These are phyloP conservation scores for Cassiopea andromeda DNA, from an alignment of 30 jellyfish, hydroid and myxozoan species.

Conservation along the genomic window DNA sequence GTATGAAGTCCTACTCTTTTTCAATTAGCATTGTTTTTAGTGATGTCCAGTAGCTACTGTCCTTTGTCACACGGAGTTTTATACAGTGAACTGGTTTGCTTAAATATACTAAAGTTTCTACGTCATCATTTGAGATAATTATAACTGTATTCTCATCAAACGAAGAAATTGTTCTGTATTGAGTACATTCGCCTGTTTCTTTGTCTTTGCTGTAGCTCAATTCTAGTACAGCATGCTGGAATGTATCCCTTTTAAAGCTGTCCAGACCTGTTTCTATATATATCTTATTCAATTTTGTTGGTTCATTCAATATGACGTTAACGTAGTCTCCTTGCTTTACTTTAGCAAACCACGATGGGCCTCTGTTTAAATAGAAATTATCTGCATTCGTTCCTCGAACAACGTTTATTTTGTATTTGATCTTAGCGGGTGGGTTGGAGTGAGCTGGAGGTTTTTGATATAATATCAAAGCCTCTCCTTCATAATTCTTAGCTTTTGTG, in stretches of 20 bases:
- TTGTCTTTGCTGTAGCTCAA: conserved; percentile 6
- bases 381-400: not conserved
- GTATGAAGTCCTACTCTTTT: not conserved
- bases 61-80: conserved; percentile 44
- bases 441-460: not conserved
- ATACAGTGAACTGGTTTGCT: conserved; percentile 45
- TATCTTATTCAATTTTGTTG: conserved; percentile 14
- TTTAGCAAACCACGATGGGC: conserved; percentile 49
- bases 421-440: conserved; percentile 57
- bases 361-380: conserved; percentile 28
- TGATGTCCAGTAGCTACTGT: conserved; percentile 29
- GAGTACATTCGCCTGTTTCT: conserved; percentile 13
- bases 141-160: conserved; percentile 11
- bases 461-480: conserved; percentile 10
- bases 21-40: conserved; percentile 16
- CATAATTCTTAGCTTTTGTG: not conserved
- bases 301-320: conserved; percentile 25
- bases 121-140: conserved; percentile 13
- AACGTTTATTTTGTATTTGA: conserved; percentile 13
- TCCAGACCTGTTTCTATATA: conserved; percentile 54
- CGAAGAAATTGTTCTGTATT: conserved; percentile 24
- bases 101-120: not conserved
- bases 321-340: conserved; percentile 18
- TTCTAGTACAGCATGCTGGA: conserved; percentile 46
- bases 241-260: conserved; percentile 24